Evolutionary conservation across 2,888 invertebrate species (phyloP), one percentile per base, ranked within the genome.

Genomic region (Idaea aversata): DNA sequence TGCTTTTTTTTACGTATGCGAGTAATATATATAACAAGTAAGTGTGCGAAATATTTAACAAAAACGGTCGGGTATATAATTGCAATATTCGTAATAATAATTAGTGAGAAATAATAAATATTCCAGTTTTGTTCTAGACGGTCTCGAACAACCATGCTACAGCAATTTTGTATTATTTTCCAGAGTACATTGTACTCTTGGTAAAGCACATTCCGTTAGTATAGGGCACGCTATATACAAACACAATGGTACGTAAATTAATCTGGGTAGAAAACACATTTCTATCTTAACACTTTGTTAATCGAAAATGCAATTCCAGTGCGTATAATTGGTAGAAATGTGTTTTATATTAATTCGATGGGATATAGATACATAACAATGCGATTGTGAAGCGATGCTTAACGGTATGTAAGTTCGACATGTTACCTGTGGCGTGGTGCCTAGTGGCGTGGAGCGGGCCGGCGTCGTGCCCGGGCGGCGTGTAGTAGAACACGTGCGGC

Each of bases 401-500:
- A 35, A 47, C 3, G 47, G 47, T 47, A 47, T 13, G 7, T 4
- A 36, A 25, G 58, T n/a, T 57, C 10, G 47, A 47, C 47, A 60
- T 47, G 63, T 70, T 81, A 87, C 88, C 86, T 83, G 80, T 82
- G 4, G 86, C 68, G 75, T 84, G 87, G 75, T 88, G 90, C 25
- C 81, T 69, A 1, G 90, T 81, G 77, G 84, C 79, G 78, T 90
- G 88, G 68, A 75, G 72, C 59, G 88, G 88, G 13, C 84, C 86
- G 25, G 83, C 77, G 77, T 85, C 86, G 64, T 74, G 83, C 15
- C 78, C 64, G 25, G 84, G 77, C 75, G 96, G 96, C 69, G 96
- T 96, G 93, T 97, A 98, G 81, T 95, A 94, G 93, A 98, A 97
- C 71, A 94, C 93, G 90, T 97, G 97, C 64, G 97, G 95, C 90